A percentile compares a stretch with the other conserved stretches of the same genome.
Evolutionary conservation across 2,888 invertebrate species (phyloP).

Genomic region (Coelopa pilipes): DNA sequence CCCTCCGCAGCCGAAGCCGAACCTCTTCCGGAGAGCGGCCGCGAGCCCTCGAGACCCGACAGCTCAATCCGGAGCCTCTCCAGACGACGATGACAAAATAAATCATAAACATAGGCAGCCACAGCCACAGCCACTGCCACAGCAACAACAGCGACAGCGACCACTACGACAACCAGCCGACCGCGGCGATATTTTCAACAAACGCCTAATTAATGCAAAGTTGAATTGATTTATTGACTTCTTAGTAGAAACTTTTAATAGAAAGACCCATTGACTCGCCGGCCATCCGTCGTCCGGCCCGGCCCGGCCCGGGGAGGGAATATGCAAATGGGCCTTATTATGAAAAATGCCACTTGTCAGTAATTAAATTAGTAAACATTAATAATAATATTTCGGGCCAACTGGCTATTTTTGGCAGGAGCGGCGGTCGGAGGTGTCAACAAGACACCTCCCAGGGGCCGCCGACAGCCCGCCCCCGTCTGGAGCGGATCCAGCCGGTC

Average conservation of each 20-base stretch:
- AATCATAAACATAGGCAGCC: neutral
- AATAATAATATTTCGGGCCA: neutral
- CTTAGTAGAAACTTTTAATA: neutral
- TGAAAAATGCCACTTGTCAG: slow-evolving; percentile 13
- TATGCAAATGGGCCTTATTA: neutral
- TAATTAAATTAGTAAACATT: slow-evolving; percentile 16
- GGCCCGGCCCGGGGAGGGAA: neutral
- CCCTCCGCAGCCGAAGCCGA: no score
- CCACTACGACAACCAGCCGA: neutral
- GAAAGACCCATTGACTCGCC: no score
- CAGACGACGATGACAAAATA: neutral
- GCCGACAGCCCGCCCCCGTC: no score
- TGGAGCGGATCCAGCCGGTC: no score
- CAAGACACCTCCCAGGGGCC: no score
- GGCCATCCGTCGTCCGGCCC: no score
- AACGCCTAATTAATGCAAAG: slow-evolving; percentile 7
- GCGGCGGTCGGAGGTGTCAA: no score
- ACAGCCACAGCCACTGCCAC: neutral
- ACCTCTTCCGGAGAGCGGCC: no score
- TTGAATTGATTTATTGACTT: slow-evolving; percentile 7
- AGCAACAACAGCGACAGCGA: neutral
- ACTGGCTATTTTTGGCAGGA: no score
- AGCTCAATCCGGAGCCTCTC: no score
- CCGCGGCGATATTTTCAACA: no score
- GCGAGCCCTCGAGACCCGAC: no score